Conservation (phyloP, 2,113 vertebrate species). For the Candoia aspera region DNA sequence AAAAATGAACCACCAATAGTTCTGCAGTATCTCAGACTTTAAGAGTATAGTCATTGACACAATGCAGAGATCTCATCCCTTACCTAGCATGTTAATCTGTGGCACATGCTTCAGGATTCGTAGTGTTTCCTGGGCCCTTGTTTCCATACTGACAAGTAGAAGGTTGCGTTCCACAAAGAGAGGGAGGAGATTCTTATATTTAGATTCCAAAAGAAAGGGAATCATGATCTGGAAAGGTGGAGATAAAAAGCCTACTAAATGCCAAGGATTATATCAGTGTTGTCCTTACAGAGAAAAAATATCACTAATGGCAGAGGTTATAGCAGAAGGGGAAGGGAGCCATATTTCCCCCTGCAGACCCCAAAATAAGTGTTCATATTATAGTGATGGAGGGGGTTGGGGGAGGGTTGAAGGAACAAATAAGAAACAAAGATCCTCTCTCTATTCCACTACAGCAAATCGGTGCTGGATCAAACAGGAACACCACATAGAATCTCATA, state of each 20-base stretch:
- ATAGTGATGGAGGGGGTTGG: background rate
- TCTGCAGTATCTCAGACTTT: background rate
- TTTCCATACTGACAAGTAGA: constrained; percentile 84
- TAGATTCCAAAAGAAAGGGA: constrained; percentile 75
- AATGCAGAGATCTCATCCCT: background rate
- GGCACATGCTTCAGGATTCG: constrained; percentile 73
- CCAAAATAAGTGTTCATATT: too few relatives aligned
- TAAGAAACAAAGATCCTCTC: background rate
- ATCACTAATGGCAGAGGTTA: background rate
- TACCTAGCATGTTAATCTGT: constrained; percentile 86
- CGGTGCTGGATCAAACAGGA: background rate
- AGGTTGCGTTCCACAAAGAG: constrained; percentile 84
- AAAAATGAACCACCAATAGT: background rate
- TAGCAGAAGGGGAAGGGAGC: background rate
- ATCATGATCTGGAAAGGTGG: constrained; percentile 73
- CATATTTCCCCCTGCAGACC: background rate
- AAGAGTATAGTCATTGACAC: too few relatives aligned
- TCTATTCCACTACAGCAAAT: background rate
- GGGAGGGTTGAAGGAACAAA: background rate
- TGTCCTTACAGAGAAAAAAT: background rate
- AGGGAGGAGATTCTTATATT: constrained; percentile 80
- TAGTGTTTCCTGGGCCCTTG: constrained; percentile 86
- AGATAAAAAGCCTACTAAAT: background rate
- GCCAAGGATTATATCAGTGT: background rate
- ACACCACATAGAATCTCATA: background rate